Conservation (phyloP, 2,113 vertebrate genomes). For the Columba janthina region DNA sequence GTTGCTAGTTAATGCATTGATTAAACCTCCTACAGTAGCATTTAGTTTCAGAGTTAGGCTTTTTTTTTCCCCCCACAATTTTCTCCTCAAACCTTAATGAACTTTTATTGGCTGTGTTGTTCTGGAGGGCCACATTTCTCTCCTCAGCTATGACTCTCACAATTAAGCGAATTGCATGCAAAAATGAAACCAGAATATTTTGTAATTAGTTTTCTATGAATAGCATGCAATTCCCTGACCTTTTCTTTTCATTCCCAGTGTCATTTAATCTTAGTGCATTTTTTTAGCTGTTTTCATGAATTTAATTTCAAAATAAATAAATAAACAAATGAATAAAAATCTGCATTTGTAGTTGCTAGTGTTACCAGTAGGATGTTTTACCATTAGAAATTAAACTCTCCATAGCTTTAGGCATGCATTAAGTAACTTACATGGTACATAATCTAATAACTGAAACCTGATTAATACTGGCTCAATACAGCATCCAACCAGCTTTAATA, state of each 20-base stretch:
- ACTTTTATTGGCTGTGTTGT: neutral
- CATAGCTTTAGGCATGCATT: rapidly evolving
- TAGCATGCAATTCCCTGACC: rapidly evolving
- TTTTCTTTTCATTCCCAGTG: neutral
- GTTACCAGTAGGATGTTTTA: neutral
- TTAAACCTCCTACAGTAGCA: neutral
- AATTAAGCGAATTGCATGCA: neutral
- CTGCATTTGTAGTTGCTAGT: neutral
- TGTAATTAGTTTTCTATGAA: neutral
- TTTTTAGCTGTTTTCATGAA: neutral
- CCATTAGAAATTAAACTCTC: neutral
- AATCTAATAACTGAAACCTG: neutral
- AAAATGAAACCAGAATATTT: neutral
- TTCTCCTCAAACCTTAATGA: neutral
- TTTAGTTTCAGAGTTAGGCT: neutral
- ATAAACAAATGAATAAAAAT: too few relatives aligned
- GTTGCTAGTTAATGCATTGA: neutral
- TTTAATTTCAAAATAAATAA: neutral
- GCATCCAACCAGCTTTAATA: neutral
- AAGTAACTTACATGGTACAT: neutral
- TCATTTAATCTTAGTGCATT: neutral
- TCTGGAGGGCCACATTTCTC: neutral
- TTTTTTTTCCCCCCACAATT: neutral
- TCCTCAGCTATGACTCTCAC: neutral
- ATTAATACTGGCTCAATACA: neutral